Percentiles rank a stretch among this genome's conserved stretches.
Evolutionary conservation across 2,888 invertebrate species (phyloP).

Genomic region (Dryadula phaetusa): DNA sequence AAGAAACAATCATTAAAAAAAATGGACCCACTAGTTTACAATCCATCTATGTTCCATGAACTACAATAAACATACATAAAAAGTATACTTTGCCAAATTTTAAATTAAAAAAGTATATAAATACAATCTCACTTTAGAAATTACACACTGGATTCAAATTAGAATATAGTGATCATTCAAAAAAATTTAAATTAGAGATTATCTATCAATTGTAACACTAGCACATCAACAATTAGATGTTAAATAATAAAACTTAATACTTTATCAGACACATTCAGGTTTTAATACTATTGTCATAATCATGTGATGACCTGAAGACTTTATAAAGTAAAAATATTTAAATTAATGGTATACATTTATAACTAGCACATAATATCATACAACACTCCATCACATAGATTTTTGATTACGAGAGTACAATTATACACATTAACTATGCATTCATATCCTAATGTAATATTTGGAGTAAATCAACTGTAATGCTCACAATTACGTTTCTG

Average conservation of each 20-base stretch:
- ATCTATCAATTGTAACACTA: slow-evolving; percentile 34
- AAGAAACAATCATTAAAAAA: background rate
- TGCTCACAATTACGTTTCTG: slow-evolving; percentile 64
- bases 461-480: slow-evolving; percentile 74
- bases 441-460: slow-evolving; percentile 72
- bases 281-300: slow-evolving; percentile 47
- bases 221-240: slow-evolving; percentile 22
- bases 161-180: slow-evolving; percentile 26
- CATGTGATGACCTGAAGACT: slow-evolving; percentile 36
- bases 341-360: slow-evolving; percentile 72
- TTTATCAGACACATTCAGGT: slow-evolving; percentile 46
- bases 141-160: slow-evolving; percentile 51
- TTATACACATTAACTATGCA: slow-evolving; percentile 69
- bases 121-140: slow-evolving; percentile 56
- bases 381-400: slow-evolving; percentile 67
- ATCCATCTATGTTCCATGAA: slow-evolving; percentile 1
- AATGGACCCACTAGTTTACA: background rate
- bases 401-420: slow-evolving; percentile 68
- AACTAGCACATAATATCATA: slow-evolving; percentile 52
- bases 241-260: slow-evolving; percentile 51
- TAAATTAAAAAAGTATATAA: slow-evolving; percentile 54
- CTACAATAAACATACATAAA: slow-evolving; percentile 17
- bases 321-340: slow-evolving; percentile 52
- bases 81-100: slow-evolving; percentile 49
- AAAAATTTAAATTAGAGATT: slow-evolving; percentile 34